Evolutionary conservation across 2,797 vertebrate species (phyloP).

Genomic region (Onychomys torridus): DNA sequence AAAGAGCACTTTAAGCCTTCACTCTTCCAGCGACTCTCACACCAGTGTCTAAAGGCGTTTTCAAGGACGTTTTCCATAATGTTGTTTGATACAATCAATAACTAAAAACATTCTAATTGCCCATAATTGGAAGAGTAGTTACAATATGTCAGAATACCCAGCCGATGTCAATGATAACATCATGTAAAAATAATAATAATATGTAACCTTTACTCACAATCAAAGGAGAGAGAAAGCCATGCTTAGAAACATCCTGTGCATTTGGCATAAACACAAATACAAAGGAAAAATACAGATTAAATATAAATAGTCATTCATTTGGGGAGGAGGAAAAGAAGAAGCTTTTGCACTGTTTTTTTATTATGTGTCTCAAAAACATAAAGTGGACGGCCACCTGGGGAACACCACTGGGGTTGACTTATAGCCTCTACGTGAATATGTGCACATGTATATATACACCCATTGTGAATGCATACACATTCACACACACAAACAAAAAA

Average conservation of each 20-base stretch:
- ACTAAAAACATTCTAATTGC: not conserved
- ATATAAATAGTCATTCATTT: not conserved
- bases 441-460: not conserved
- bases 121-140: not conserved
- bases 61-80: not conserved
- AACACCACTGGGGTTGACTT: not conserved
- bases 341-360: not conserved
- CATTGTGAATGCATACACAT: not conserved
- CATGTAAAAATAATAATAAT: not conserved
- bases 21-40: not conserved
- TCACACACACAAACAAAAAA: not conserved
- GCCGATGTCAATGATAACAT: not conserved
- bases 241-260: not conserved
- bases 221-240: not conserved
- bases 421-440: not conserved
- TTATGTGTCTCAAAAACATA: not conserved
- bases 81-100: not conserved
- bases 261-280: not conserved
- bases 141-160: not conserved
- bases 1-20: not conserved
- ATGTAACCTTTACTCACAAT: not conserved
- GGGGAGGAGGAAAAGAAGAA: not conserved
- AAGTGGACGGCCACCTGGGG: not conserved
- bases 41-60: not conserved
- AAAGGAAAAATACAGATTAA: not conserved